Evolutionary conservation across 2,113 vertebrate species (phyloP).

Genomic region (Petroica traversi): DNA sequence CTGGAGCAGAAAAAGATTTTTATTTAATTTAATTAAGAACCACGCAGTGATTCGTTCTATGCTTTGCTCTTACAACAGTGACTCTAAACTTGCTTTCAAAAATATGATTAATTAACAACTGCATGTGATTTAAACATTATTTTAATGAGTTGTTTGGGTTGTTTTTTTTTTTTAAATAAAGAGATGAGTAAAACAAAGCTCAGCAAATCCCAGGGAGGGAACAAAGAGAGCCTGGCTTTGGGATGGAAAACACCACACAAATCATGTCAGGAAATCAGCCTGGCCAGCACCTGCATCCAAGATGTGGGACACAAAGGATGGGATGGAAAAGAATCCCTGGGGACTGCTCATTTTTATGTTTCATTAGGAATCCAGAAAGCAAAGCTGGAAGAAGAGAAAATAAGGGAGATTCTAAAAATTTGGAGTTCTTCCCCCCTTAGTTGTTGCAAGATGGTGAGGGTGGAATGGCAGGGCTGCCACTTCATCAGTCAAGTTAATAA

Average conservation of each 20-base stretch:
- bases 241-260: neutral
- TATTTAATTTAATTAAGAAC: neutral
- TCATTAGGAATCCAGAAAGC: neutral
- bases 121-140: neutral
- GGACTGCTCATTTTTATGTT: neutral
- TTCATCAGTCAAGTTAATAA: neutral
- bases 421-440: neutral
- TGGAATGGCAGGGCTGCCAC: neutral
- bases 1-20: neutral
- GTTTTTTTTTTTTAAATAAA: neutral
- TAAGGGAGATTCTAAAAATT: neutral
- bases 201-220: neutral
- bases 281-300: slow-evolving; percentile 31
- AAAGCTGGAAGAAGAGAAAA: neutral
- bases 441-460: neutral
- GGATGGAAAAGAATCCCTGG: neutral
- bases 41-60: neutral
- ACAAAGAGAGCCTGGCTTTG: neutral
- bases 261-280: neutral
- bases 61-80: neutral
- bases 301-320: neutral
- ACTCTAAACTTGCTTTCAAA: neutral
- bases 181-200: neutral
- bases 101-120: neutral
- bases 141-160: neutral